Evolutionary conservation across 2,113 vertebrate species (phyloP), one percentile per base, ranked within the genome.

Genomic region (Nothocercus nigrocapillus): DNA sequence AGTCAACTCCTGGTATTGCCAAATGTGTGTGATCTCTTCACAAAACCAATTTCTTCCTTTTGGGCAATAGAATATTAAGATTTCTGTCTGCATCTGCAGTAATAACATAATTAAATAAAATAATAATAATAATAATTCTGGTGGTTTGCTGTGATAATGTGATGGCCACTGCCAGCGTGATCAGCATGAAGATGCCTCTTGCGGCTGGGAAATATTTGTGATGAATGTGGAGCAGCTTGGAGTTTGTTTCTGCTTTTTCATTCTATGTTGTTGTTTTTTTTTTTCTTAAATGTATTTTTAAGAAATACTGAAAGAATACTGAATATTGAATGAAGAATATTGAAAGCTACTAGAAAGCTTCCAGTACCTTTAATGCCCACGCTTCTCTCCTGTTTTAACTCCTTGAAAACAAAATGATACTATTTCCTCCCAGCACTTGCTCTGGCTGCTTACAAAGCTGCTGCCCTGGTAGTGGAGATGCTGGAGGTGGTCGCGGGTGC

Each of bases 81-180:
- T 85, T 90, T 76, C 68, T 15, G 24, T 75, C 32, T 73, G 34
- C 25, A 44, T 70, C 38, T 81, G 54, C 79, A 74, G 27, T 75
- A 92, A 77, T 79, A 74, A 45, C 16, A 68, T 89, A 83, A 96
- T 91, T 90, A 96, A 93, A 83, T 82, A 76, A 85, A 95, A 28
- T 77, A 79, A 13, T 88, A 63, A 61, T 61, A 68, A 32, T 58
- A 69, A 83, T 67, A 74, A 80, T 69, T 69, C 36, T 73, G 56
- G 30, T 62, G 32, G 68, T 93, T 92, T 88, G 27, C 53, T 69
- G 42, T 40, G 45, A 17, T 77, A 87, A 58, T 72, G 18, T 51
- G 51, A 73, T 88, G 83, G 69, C 51, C 27, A 58, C n/a, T 78
- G 19, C 36, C 75, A 13, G 25, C 38, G 18, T 79, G 75, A 84